Conservation (phyloP, 2,113 vertebrate species). For the Prietella phreatophila region DNA sequence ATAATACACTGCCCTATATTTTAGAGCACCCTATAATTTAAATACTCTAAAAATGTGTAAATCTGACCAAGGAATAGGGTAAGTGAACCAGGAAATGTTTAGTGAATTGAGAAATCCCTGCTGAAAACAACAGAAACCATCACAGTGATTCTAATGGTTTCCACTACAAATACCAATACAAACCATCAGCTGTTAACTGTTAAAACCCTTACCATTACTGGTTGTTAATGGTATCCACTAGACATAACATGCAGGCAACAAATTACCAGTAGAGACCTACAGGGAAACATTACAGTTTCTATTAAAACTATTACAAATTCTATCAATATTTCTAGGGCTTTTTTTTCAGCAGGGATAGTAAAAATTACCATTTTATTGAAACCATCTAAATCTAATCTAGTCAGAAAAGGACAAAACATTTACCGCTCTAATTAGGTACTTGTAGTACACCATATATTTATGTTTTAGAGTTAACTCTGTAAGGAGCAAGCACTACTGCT, state of each 20-base stretch:
- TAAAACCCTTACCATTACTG: too few relatives aligned
- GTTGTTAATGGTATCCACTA: too few relatives aligned
- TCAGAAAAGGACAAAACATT: background rate
- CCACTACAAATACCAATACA: too few relatives aligned
- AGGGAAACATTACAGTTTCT: too few relatives aligned
- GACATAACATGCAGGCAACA: too few relatives aligned
- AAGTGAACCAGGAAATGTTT: background rate
- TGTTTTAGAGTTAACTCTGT: background rate
- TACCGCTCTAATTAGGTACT: background rate
- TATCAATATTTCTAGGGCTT: too few relatives aligned
- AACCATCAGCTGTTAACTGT: too few relatives aligned
- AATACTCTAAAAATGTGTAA: background rate
- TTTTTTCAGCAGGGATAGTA: too few relatives aligned
- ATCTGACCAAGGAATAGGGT: background rate
- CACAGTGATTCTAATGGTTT: too few relatives aligned
- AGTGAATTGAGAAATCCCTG: background rate
- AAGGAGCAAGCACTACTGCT: background rate
- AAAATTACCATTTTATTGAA: background rate
- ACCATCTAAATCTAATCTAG: background rate
- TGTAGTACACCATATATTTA: background rate
- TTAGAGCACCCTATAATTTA: background rate
- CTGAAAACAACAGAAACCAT: too few relatives aligned
- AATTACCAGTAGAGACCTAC: too few relatives aligned
- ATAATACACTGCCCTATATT: background rate
- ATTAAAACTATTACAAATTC: too few relatives aligned